phyloP scores from a whole-genome alignment of 2,888 invertebrate genomes.

The Ichneumon xanthorius region DNA sequence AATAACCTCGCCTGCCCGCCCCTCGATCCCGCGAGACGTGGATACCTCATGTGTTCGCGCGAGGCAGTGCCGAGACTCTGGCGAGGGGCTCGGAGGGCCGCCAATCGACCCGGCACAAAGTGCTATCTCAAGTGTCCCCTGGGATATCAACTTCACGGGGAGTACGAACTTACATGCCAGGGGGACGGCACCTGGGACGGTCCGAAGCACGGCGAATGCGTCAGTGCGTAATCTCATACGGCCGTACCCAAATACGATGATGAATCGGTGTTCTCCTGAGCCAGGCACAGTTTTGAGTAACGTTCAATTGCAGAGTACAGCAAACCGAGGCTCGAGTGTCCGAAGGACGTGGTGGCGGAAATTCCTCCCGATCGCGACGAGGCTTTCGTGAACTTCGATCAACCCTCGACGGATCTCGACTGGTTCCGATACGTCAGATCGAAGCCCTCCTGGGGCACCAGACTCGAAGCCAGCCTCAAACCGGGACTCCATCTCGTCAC shows the following conservation, averaged over 20 bases:
- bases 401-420: constrained; percentile 86
- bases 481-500: constrained; percentile 85
- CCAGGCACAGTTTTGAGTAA: constrained; percentile 17
- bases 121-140: constrained; percentile 85
- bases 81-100: constrained; percentile 79
- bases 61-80: constrained; percentile 74
- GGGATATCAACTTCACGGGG: constrained; percentile 84
- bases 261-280: constrained; percentile 13
- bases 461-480: constrained; percentile 85
- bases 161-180: constrained; percentile 84
- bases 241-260: constrained; percentile 23
- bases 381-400: constrained; percentile 85
- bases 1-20: constrained; percentile 83
- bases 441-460: constrained; percentile 86
- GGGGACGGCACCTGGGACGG: constrained; percentile 85
- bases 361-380: constrained; percentile 84
- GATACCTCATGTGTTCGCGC: constrained; percentile 85
- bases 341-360: constrained; percentile 85
- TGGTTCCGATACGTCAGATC: constrained; percentile 86
- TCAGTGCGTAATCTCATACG: constrained; percentile 81
- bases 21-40: constrained; percentile 84
- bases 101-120: constrained; percentile 85
- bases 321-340: constrained; percentile 86
- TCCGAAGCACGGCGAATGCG: constrained; percentile 84
- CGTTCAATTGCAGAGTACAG: constrained; percentile 82